Conservation (phyloP, 2,888 invertebrate genomes). For the Torymus texanus region DNA sequence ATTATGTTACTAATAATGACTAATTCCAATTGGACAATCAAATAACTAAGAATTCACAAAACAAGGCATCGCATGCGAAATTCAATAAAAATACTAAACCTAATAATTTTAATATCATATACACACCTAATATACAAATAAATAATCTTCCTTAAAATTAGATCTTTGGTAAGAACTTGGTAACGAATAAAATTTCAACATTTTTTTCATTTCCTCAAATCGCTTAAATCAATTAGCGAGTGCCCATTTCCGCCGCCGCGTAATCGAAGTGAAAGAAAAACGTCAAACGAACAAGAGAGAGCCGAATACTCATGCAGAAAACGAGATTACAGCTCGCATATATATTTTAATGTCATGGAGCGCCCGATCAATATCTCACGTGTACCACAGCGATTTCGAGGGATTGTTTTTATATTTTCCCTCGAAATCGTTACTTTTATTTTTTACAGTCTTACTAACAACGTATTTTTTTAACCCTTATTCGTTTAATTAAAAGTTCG, state of each 20-base stretch:
- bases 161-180: slow-evolving; percentile 7
- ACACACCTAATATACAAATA: no score
- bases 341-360: slow-evolving; percentile 46
- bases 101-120: no score
- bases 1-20: no score
- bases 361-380: slow-evolving; percentile 40
- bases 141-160: background rate
- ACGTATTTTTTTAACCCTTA: slow-evolving; percentile 14
- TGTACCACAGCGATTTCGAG: slow-evolving; percentile 32
- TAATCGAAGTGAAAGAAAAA: slow-evolving; percentile 28
- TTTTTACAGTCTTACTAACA: slow-evolving; percentile 68
- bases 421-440: slow-evolving; percentile 48
- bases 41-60: no score
- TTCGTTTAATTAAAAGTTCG: slow-evolving; percentile 51
- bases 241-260: slow-evolving; percentile 35
- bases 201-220: slow-evolving; percentile 4
- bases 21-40: no score
- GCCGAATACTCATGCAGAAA: slow-evolving; percentile 54
- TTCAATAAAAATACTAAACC: no score
- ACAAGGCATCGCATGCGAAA: no score
- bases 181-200: background rate
- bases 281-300: slow-evolving; percentile 25
- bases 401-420: background rate
- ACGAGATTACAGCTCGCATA: slow-evolving; percentile 45
- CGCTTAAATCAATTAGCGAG: slow-evolving; percentile 46